Conservation (phyloP, 2,797 vertebrate genomes). For the Gymnoscopelus braueri region DNA sequence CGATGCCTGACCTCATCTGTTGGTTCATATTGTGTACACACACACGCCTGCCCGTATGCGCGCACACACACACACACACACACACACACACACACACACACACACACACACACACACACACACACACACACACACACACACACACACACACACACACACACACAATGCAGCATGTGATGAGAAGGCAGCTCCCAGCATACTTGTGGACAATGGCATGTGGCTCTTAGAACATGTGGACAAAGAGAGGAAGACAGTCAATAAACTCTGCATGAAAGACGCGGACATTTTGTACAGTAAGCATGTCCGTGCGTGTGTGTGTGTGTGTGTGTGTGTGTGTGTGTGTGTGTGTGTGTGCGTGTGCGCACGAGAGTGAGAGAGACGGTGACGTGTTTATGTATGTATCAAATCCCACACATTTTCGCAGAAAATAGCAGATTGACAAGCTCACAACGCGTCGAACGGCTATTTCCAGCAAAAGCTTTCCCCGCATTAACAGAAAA, state of each 20-base stretch:
- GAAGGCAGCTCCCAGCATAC: constrained; percentile 64
- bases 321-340: constrained; percentile 10
- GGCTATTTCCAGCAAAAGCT: too few species aligned
- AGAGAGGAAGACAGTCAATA: constrained; percentile 76
- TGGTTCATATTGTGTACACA: background rate
- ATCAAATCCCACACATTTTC: too few species aligned
- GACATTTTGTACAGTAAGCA: constrained; percentile 56
- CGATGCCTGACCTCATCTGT: constrained; percentile 42
- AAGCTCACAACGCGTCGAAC: too few species aligned
- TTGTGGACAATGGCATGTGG: constrained; percentile 73
- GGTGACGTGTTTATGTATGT: too few species aligned
- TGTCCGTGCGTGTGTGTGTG: constrained; percentile 29
- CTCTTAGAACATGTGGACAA: constrained; percentile 72
- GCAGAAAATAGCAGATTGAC: too few species aligned
- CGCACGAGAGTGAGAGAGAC: constrained; percentile 16
- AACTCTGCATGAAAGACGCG: constrained; percentile 59
- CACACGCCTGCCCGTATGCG: background rate
- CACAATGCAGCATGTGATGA: constrained; percentile 44
- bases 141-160: constrained; percentile 10
- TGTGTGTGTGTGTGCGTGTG: constrained; percentile 6
- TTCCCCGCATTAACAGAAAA: too few species aligned
- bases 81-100: background rate
- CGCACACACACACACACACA: constrained; percentile 9
- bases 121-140: constrained; percentile 26
- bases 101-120: constrained; percentile 2